Evolutionary conservation across 1,140 invertebrate genomes (phyloP).

Genomic region (Pogonomyrmex barbatus): DNA sequence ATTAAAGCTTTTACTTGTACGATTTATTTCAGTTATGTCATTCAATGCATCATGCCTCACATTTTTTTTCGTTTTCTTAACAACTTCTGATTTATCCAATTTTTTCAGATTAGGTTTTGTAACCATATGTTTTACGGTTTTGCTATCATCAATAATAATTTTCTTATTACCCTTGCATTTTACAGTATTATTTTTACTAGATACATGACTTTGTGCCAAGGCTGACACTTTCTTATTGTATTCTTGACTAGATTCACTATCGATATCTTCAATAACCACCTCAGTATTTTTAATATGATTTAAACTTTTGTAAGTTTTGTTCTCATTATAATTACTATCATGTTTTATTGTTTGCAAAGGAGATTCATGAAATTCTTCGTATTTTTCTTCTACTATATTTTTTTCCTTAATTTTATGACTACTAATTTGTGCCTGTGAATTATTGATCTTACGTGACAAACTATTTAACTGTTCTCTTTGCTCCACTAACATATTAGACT

Average conservation of each 20-base stretch:
- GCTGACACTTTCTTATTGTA: constrained; percentile 33
- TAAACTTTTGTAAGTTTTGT: neutral
- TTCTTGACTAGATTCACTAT: constrained; percentile 68
- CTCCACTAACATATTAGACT: constrained; percentile 78
- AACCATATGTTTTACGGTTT: neutral
- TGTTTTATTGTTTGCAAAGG: constrained; percentile 20
- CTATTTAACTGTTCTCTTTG: constrained; percentile 83
- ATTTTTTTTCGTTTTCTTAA: constrained; percentile 21
- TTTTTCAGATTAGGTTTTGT: constrained; percentile 5
- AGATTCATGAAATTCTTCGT: constrained; percentile 11
- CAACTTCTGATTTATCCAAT: neutral
- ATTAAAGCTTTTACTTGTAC: neutral
- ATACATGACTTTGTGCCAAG: neutral
- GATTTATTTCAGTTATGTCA: neutral
- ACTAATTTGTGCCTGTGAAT: constrained; percentile 66
- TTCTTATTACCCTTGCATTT: constrained; percentile 8
- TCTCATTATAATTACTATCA: constrained; percentile 11
- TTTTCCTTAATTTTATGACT: constrained; percentile 31
- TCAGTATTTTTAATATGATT: neutral
- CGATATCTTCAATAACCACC: constrained; percentile 58
- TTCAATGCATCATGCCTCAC: neutral
- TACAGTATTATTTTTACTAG: neutral
- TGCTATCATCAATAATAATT: neutral
- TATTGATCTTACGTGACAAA: constrained; percentile 73
- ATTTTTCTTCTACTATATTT: neutral